Evolutionary conservation across 2,888 invertebrate species (phyloP), one percentile per base, ranked within the genome.

Genomic region (Drosophila monieri): DNA sequence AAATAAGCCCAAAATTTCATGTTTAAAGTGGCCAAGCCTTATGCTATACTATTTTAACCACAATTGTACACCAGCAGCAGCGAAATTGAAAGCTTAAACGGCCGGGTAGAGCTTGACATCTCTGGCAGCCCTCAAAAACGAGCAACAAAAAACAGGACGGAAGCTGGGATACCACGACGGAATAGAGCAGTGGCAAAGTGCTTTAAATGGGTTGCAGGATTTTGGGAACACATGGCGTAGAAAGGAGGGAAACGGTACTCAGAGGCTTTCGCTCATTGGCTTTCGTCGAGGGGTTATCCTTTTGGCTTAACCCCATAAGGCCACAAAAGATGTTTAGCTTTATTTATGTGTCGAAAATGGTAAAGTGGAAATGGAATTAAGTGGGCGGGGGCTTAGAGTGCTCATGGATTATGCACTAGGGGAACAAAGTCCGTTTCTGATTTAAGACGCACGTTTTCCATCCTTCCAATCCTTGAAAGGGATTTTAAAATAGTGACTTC

Each of bases 21-120:
- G n/a, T n/a, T n/a, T n/a, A n/a, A 35, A 35, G n/a, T 35, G 35
- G 14, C 35, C 35, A n/a, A n/a, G 35, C 6, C 35, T 6, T 35
- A n/a, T 35, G 14, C 6, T 6, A 39, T 39, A 27, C 18, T 9
- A 12, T 30, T 1, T 10, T n/a, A 3, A 6, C 30, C 39, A 3
- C 21, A 1, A 47, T n/a, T 9, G 60, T 59, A 18, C 61, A 54
- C 51, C 51, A 61, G 47, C 64, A 39, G 46, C 52, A 60, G 48
- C 68, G 53, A 78, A 77, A 84, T 80, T 80, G 80, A 78, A 84
- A 85, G 59, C 85, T 72, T 70, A 81, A 76, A 60, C 78, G 64
- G 55, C 57, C 56, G 58, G 46, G 64, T 49, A 69, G 74, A 54
- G 72, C 65, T 73, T 48, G 73, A 48, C 71, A 57, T 52, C 53